Conservation (phyloP, 2,797 vertebrate genomes). For the Prunella strophiata region DNA sequence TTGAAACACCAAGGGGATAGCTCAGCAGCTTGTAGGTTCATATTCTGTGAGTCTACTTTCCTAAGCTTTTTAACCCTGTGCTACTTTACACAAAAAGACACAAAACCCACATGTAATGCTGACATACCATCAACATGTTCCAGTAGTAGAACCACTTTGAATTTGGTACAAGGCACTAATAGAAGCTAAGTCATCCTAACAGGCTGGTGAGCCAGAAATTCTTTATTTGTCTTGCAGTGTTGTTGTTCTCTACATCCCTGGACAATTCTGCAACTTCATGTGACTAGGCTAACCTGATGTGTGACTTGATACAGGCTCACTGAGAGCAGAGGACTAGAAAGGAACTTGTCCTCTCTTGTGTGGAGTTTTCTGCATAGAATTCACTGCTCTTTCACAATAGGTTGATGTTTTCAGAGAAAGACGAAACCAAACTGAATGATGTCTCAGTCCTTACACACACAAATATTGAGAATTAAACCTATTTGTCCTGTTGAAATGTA, state of each 20-base stretch:
- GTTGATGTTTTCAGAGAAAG: slow-evolving; percentile 24
- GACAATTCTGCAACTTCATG: background rate
- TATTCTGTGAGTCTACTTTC: background rate
- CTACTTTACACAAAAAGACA: background rate
- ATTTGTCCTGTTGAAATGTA: slow-evolving; percentile 34
- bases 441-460: background rate
- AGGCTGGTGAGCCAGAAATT: background rate
- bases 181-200: background rate
- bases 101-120: background rate
- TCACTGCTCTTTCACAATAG: background rate
- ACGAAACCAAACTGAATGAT: background rate
- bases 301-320: background rate
- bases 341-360: background rate
- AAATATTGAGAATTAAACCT: background rate
- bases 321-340: background rate
- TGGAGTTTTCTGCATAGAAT: background rate
- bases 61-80: background rate
- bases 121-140: background rate
- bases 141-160: background rate
- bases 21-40: background rate
- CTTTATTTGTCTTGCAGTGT: background rate
- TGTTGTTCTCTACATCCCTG: background rate
- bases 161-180: background rate
- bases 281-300: background rate
- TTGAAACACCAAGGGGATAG: background rate